A percentile compares a stretch with the other conserved stretches of the same genome.
phyloP scores from a whole-genome alignment of 1,140 invertebrate species.

The Myzus persicae region DNA sequence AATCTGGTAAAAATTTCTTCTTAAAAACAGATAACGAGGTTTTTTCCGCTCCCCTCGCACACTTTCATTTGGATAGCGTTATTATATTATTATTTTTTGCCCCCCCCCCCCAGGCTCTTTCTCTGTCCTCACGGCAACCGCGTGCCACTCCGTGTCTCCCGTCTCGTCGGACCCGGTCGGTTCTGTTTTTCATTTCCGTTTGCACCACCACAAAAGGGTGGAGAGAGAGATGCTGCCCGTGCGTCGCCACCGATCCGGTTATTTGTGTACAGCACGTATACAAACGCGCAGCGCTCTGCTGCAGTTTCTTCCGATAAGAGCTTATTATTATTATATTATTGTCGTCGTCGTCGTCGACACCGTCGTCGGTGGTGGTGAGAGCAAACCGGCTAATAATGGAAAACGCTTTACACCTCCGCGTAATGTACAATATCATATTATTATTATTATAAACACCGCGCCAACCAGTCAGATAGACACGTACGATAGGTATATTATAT shows the following conservation, averaged over 20 bases:
- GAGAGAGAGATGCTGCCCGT: neutral
- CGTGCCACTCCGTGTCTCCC: neutral
- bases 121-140: neutral
- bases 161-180: neutral
- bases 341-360: neutral
- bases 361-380: neutral
- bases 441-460: neutral
- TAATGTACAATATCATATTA: neutral
- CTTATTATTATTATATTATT: neutral
- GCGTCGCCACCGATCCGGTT: slow-evolving; percentile 38
- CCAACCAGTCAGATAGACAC: slow-evolving; percentile 55
- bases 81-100: neutral
- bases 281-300: neutral
- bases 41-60: slow-evolving; percentile 35
- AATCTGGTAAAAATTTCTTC: slow-evolving; percentile 53
- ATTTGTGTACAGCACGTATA: slow-evolving; percentile 21
- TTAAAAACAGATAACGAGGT: slow-evolving; percentile 49
- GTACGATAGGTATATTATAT: slow-evolving; percentile 34
- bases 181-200: slow-evolving; percentile 59
- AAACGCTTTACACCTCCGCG: slow-evolving; percentile 38
- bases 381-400: slow-evolving; percentile 47
- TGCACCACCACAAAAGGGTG: slow-evolving; percentile 26
- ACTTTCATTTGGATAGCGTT: slow-evolving; percentile 37
- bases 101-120: too few relatives aligned
- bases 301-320: slow-evolving; percentile 48